phyloP scores from a whole-genome alignment of 2,797 vertebrate genomes.

The Sebastes nivosus region DNA sequence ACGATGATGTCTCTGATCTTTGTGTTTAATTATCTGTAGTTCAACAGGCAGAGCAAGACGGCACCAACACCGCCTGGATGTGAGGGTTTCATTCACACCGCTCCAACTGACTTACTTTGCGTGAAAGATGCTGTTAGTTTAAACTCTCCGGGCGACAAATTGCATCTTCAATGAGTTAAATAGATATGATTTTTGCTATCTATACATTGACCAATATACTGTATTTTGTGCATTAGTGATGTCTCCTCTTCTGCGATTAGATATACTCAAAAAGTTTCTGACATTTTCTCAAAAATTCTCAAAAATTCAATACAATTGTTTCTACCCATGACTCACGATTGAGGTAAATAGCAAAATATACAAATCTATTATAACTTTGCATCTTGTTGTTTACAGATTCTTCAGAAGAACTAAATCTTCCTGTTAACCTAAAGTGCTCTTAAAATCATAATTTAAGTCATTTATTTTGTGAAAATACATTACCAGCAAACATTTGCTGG shows the following conservation, averaged over 20 bases:
- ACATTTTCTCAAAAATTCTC: background rate
- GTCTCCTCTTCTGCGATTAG: background rate
- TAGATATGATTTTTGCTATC: background rate
- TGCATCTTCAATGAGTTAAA: no score
- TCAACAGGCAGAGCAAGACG: background rate
- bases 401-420: background rate
- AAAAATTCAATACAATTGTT: background rate
- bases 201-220: background rate
- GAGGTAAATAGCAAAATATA: background rate
- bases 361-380: background rate
- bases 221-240: background rate
- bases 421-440: background rate
- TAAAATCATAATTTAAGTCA: background rate
- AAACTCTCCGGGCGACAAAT: background rate
- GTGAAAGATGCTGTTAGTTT: background rate
- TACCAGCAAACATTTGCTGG: background rate
- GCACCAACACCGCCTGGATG: background rate
- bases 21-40: background rate
- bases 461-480: background rate
- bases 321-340: background rate
- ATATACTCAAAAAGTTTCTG: background rate
- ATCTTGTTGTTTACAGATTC: background rate
- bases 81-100: background rate
- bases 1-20: constrained; percentile 3
- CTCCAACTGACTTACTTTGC: background rate